Evolutionary conservation across 2,797 vertebrate genomes (phyloP).

Genomic region (Echeneis naucrates): DNA sequence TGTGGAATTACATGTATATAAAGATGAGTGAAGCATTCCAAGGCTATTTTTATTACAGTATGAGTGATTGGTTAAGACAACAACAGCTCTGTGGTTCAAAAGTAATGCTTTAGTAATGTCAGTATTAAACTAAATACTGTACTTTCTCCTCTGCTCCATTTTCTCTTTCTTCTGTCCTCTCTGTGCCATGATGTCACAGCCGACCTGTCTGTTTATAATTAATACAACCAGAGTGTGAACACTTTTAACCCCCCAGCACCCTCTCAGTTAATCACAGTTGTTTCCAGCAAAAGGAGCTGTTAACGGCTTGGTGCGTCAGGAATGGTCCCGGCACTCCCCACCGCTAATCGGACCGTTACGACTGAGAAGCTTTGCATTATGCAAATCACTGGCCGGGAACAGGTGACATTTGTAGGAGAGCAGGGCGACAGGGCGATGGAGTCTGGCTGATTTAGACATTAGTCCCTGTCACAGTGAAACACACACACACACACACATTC

Average conservation of each 20-base stretch:
- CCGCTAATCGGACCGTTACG: conserved; percentile 99
- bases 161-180: not conserved
- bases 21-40: too few species aligned
- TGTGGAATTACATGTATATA: too few species aligned
- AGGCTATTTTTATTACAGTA: too few species aligned
- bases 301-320: conserved; percentile 95
- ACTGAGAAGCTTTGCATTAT: conserved; percentile 99
- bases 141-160: not conserved
- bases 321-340: conserved; percentile 90
- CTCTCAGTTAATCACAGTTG: conserved; percentile 90
- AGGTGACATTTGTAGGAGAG: conserved; percentile 99
- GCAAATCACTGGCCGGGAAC: conserved; percentile 99
- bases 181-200: conserved; percentile 41
- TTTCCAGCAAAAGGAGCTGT: conserved; percentile 80
- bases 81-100: too few species aligned
- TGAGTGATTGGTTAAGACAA: too few species aligned
- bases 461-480: conserved; percentile 97
- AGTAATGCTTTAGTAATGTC: too few species aligned
- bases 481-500: conserved; percentile 73
- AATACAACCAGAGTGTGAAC: conserved; percentile 59
- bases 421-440: conserved; percentile 92
- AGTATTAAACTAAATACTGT: too few species aligned
- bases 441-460: conserved; percentile 99
- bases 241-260: conserved; percentile 42
- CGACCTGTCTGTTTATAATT: conserved; percentile 62